Conservation (phyloP, 2,113 vertebrate species). For the Amblyopsis rosae region DNA sequence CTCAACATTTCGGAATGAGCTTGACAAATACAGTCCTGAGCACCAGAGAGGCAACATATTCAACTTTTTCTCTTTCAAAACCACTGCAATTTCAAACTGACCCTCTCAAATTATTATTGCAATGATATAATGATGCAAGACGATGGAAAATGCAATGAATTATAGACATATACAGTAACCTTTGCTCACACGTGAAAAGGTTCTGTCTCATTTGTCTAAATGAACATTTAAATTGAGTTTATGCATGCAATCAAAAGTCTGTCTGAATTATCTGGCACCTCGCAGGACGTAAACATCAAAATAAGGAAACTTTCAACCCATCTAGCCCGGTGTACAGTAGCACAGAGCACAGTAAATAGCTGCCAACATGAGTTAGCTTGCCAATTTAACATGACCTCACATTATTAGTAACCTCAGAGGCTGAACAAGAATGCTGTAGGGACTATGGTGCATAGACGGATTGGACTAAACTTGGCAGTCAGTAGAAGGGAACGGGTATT, state of each 20-base stretch:
- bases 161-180: constrained; percentile 48
- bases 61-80: constrained; percentile 62
- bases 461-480: constrained; percentile 59
- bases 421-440: constrained; percentile 44
- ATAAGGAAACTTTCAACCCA: constrained; percentile 35
- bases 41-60: constrained; percentile 57
- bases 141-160: constrained; percentile 33
- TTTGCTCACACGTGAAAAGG: constrained; percentile 23
- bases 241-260: constrained; percentile 52
- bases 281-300: constrained; percentile 28
- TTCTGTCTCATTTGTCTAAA: constrained; percentile 41
- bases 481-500: constrained; percentile 38
- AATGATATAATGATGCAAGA: constrained; percentile 54
- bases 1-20: constrained; percentile 18
- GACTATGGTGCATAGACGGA: constrained; percentile 36
- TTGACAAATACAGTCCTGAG: constrained; percentile 54
- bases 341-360: constrained; percentile 52
- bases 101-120: constrained; percentile 57
- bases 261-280: constrained; percentile 66
- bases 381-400: constrained; percentile 64
- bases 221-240: constrained; percentile 53
- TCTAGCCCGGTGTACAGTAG: constrained; percentile 25
- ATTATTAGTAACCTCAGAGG: constrained; percentile 63
- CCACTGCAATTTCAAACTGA: constrained; percentile 54
- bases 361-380: constrained; percentile 64